These are phyloP conservation scores for Anniella stebbinsi DNA, from an alignment of 2,797 vertebrate species.

Conservation along the genomic window DNA sequence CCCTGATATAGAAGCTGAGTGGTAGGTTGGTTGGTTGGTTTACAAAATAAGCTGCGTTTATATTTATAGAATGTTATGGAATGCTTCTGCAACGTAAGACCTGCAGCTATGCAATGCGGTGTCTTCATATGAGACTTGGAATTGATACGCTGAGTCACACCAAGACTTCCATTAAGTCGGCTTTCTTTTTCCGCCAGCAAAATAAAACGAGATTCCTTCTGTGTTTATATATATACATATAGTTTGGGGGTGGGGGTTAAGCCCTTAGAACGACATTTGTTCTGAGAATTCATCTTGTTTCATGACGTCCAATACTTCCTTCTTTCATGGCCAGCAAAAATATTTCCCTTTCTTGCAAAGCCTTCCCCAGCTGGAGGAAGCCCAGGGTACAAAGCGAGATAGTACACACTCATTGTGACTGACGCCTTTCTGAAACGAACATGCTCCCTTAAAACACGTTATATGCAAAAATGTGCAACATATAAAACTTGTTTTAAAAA, in stretches of 20 bases:
- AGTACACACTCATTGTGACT: not conserved
- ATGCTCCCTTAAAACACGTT: not conserved
- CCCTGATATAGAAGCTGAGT: not conserved
- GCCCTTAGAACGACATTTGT: not conserved
- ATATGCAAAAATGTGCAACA: not conserved
- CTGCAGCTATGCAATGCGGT: not conserved
- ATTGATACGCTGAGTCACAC: not conserved
- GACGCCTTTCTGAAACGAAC: not conserved
- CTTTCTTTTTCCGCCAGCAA: not conserved
- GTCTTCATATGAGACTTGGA: not conserved
- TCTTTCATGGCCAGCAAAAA: not conserved
- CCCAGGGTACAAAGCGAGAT: not conserved
- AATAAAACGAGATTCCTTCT: not conserved
- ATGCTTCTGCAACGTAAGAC: not conserved
- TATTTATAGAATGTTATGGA: too few species aligned
- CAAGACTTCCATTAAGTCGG: not conserved
- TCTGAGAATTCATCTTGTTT: not conserved
- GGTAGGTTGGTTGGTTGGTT: not conserved
- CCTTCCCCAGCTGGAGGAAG: not conserved
- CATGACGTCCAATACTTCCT: not conserved
- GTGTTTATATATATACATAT: too few species aligned
- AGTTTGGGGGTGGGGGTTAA: too few species aligned
- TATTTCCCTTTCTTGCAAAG: not conserved
- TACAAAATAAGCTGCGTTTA: not conserved
- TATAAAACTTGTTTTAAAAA: not conserved